These are phyloP conservation scores for Monoplex corrugatus DNA, from an alignment of 2,888 invertebrate species.

Conservation along the genomic window DNA sequence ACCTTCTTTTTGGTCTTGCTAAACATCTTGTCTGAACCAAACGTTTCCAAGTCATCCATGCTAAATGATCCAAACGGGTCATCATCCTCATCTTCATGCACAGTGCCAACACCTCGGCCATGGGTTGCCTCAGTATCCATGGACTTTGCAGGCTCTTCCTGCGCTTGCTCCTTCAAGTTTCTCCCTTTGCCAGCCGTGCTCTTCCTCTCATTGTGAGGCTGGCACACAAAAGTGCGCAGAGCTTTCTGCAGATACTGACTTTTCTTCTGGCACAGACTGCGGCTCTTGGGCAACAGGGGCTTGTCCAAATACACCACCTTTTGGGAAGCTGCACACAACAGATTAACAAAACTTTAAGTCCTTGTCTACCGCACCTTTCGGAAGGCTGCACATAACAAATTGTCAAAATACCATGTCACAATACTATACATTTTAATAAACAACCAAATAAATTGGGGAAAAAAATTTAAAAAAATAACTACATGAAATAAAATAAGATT, in stretches of 20 bases:
- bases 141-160: not conserved
- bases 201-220: constrained; percentile 35
- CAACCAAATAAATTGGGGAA: not conserved
- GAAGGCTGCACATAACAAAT: constrained; percentile 1
- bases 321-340: not conserved
- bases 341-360: not conserved
- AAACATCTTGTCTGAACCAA: constrained; percentile 52
- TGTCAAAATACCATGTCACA: not conserved
- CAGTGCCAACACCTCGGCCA: not conserved
- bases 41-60: constrained; percentile 65
- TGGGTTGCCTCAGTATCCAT: not conserved
- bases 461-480: not conserved
- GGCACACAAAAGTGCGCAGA: constrained; percentile 48
- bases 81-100: constrained; percentile 32
- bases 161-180: not conserved
- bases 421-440: not conserved
- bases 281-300: constrained; percentile 44
- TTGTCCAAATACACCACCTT: constrained; percentile 55
- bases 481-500: too few relatives aligned
- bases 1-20: not conserved
- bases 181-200: not conserved
- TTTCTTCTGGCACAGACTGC: constrained; percentile 45
- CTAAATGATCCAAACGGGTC: constrained; percentile 60
- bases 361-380: constrained; percentile 45
- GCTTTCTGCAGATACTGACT: constrained; percentile 52